A percentile compares a stretch with the other conserved stretches of the same genome.
These are phyloP conservation scores for Pissodes strobi DNA, from an alignment of 1,140 invertebrate genomes.

Conservation along the genomic window DNA sequence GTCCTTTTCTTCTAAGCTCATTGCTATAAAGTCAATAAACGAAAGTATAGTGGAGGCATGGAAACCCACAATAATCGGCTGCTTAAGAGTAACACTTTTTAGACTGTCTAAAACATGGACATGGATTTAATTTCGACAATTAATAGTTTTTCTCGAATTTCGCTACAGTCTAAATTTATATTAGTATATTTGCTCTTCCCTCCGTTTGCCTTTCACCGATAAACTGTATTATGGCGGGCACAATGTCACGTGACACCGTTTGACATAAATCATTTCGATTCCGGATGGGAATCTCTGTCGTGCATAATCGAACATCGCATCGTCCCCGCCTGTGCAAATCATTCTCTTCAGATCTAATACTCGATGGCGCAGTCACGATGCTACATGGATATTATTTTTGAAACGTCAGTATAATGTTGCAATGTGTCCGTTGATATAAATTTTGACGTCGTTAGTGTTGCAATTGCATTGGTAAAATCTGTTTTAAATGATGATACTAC, in stretches of 20 bases:
- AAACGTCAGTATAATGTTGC: constrained; percentile 18
- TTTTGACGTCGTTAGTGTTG: constrained; percentile 28
- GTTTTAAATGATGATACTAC: constrained; percentile 13
- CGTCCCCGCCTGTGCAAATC: constrained; percentile 24
- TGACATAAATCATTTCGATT: constrained; percentile 21
- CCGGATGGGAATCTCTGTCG: constrained; percentile 24
- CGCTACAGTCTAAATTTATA: not conserved
- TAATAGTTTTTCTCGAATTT: too few species aligned
- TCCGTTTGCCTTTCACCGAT: not conserved
- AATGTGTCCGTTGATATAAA: constrained; percentile 28
- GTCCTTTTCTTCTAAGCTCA: too few species aligned
- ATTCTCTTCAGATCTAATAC: constrained; percentile 7
- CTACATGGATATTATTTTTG: constrained; percentile 25
- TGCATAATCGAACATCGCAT: constrained; percentile 28
- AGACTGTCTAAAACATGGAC: too few species aligned
- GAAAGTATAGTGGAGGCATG: too few species aligned
- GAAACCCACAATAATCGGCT: too few species aligned
- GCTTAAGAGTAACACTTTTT: too few species aligned
- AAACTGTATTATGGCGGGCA: not conserved
- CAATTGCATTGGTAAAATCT: constrained; percentile 5
- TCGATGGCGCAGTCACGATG: constrained; percentile 31
- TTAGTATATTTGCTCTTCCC: not conserved
- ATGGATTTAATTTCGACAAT: too few species aligned
- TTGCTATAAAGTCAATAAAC: too few species aligned
- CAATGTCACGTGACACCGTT: constrained; percentile 1